Evolutionary conservation across 1,140 invertebrate species (phyloP).

Genomic region (Leptonema lineaticorne): DNA sequence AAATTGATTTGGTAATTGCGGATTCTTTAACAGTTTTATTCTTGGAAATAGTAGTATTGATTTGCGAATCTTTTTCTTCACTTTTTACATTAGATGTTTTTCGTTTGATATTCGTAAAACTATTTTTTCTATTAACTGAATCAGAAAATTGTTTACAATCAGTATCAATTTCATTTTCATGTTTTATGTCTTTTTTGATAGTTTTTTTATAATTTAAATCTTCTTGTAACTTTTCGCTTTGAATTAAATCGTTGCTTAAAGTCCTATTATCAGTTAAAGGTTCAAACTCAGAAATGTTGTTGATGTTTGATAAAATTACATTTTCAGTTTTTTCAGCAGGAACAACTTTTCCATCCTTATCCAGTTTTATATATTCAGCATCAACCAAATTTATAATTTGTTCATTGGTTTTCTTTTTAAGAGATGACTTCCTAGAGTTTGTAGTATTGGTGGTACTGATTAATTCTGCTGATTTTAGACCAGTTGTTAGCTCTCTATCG

Average conservation of each 20-base stretch:
- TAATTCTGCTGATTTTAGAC: slow-evolving; percentile 37
- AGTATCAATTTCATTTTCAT: neutral
- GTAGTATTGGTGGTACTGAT: slow-evolving; percentile 29
- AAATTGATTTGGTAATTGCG: neutral
- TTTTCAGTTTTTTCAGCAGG: slow-evolving; percentile 16
- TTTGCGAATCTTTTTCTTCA: neutral
- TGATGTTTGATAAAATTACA: no score
- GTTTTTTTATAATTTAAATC: slow-evolving; percentile 12
- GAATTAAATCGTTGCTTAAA: neutral
- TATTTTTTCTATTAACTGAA: neutral
- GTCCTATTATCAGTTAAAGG: neutral
- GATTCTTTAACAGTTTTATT: neutral
- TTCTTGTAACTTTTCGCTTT: slow-evolving; percentile 4
- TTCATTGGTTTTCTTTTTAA: slow-evolving; percentile 37
- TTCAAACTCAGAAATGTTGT: no score
- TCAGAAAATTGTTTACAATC: neutral
- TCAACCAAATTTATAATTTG: slow-evolving; percentile 38
- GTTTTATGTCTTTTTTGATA: no score
- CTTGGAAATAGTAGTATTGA: neutral
- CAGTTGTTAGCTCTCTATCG: slow-evolving; percentile 41
- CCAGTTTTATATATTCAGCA: slow-evolving; percentile 39
- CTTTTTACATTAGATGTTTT: neutral
- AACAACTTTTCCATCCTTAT: slow-evolving; percentile 32
- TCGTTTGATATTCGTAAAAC: neutral
- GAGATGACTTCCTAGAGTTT: slow-evolving; percentile 38